These are phyloP conservation scores for Pterobdella sp. DNA, from an alignment of 2,888 invertebrate genomes.

Conservation along the genomic window DNA sequence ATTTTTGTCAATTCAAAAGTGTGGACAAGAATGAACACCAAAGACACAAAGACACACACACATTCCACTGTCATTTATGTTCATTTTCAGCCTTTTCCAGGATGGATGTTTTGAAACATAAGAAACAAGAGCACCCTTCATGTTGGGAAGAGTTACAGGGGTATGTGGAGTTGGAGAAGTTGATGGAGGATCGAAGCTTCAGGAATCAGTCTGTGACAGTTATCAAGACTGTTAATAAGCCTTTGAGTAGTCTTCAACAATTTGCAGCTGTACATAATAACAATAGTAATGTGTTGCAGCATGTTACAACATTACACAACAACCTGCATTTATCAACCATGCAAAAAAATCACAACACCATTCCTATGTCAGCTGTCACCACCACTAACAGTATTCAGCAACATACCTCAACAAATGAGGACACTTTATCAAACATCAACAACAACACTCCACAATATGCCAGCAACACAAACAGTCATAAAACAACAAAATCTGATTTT, in stretches of 20 bases:
- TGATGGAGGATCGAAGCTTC: not conserved
- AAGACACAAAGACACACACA: slow-evolving; percentile 25
- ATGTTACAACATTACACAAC: too few relatives aligned
- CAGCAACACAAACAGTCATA: too few relatives aligned
- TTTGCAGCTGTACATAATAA: too few relatives aligned
- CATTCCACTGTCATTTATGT: slow-evolving; percentile 32
- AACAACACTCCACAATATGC: too few relatives aligned
- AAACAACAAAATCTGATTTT: too few relatives aligned
- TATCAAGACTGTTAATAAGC: too few relatives aligned
- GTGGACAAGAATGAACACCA: slow-evolving; percentile 3
- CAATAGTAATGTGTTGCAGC: too few relatives aligned
- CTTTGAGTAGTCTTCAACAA: too few relatives aligned
- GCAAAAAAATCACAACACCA: not conserved
- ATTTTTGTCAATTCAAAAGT: slow-evolving; percentile 32
- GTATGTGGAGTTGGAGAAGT: slow-evolving; percentile 18
- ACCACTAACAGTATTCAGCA: too few relatives aligned
- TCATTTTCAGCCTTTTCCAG: slow-evolving; percentile 27
- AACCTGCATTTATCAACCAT: not conserved
- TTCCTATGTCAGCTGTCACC: too few relatives aligned
- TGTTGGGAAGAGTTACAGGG: slow-evolving; percentile 22
- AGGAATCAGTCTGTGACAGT: not conserved
- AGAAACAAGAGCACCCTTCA: slow-evolving; percentile 19
- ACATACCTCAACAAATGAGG: too few relatives aligned
- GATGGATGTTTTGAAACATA: slow-evolving; percentile 23
- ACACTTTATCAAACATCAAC: too few relatives aligned